Evolutionary conservation across 2,797 vertebrate genomes (phyloP).

Genomic region (Bovichtus variegatus): DNA sequence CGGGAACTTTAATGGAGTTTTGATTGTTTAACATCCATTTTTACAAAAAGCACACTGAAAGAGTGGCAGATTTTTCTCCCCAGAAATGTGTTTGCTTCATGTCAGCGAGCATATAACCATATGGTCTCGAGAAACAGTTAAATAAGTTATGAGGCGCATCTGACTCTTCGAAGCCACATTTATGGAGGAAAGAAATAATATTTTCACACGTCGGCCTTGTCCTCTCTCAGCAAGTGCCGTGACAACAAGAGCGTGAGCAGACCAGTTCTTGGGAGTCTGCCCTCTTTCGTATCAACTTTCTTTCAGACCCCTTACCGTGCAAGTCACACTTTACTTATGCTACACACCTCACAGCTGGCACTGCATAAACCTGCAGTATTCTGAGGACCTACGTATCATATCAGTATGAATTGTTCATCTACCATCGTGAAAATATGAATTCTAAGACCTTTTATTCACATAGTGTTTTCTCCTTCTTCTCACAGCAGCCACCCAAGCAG

Average conservation of each 20-base stretch:
- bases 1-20: constrained; percentile 82
- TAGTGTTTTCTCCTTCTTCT: constrained; percentile 23
- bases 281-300: constrained; percentile 15
- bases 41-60: constrained; percentile 75
- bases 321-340: constrained; percentile 37
- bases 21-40: constrained; percentile 88
- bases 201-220: constrained; percentile 49
- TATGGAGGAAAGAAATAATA: constrained; percentile 32
- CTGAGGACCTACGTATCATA: neutral
- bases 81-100: constrained; percentile 65
- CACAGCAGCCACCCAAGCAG: constrained; percentile 83
- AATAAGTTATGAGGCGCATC: constrained; percentile 83
- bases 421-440: constrained; percentile 11
- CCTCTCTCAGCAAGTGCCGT: constrained; percentile 42
- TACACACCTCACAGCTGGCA: constrained; percentile 44
- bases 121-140: constrained; percentile 84
- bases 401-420: constrained; percentile 6
- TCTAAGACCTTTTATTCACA: constrained; percentile 26
- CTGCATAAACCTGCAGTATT: constrained; percentile 31
- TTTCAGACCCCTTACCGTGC: constrained; percentile 13
- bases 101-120: constrained; percentile 78
- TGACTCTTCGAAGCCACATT: constrained; percentile 70
- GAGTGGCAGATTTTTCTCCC: constrained; percentile 69
- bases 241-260: constrained; percentile 41
- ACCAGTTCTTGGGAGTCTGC: constrained; percentile 16